Percentiles rank a stretch among this genome's conserved stretches.
Evolutionary conservation across 2,888 invertebrate genomes (phyloP).

Genomic region (Neoascia interrupta): DNA sequence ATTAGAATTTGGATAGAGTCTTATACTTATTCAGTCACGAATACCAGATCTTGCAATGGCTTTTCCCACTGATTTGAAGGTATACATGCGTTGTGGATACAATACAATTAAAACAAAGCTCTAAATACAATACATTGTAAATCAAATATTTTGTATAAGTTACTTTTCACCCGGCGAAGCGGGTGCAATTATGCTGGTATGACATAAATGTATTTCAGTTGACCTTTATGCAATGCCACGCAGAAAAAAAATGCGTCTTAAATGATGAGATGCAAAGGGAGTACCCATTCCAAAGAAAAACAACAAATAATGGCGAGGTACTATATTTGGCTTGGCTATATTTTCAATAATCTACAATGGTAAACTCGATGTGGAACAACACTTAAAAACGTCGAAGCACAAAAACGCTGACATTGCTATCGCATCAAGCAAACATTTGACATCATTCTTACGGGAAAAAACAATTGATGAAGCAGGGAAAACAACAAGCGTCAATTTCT

Average conservation of each 20-base stretch:
- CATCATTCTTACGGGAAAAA: conserved; percentile 12
- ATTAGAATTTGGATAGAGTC: too few relatives aligned
- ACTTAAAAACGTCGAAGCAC: conserved; percentile 9
- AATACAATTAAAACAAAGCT: too few relatives aligned
- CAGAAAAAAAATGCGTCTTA: conserved; percentile 10
- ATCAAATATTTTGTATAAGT: too few relatives aligned
- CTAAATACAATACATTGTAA: too few relatives aligned
- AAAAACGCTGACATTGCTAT: background rate
- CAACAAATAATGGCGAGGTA: background rate
- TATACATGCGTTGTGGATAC: too few relatives aligned
- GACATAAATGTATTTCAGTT: conserved; percentile 4
- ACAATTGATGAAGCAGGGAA: conserved; percentile 8
- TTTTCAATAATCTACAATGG: conserved; percentile 22
- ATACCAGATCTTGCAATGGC: too few relatives aligned
- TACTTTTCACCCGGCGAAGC: too few relatives aligned
- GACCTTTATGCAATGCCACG: conserved; percentile 9
- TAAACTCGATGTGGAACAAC: conserved; percentile 11
- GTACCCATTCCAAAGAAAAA: conserved; percentile 7
- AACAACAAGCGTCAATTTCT: conserved; percentile 8
- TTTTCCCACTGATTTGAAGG: too few relatives aligned
- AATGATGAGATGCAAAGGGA: conserved; percentile 2
- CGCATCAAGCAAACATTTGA: conserved; percentile 4
- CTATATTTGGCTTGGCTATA: background rate
- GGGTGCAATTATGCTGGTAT: too few relatives aligned
- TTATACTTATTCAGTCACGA: too few relatives aligned